Base-by-base conservation (phyloP, 1,140 invertebrate genomes). In the Orius insidiosus region DNA sequence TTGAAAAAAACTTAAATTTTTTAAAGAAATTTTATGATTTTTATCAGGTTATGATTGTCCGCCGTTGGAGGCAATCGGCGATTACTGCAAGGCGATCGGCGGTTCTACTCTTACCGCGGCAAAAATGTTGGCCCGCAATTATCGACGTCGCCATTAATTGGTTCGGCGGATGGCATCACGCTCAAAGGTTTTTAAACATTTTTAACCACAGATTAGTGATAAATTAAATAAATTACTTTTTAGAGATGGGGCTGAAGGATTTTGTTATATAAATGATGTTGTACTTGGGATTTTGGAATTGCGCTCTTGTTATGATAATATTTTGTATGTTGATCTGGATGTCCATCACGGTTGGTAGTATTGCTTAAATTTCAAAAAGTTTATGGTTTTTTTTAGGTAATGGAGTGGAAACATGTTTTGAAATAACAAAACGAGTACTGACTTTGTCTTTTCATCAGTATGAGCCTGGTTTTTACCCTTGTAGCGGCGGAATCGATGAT, bases 111-210 rank as follows among this genome's bases (percentile, higher is more conserved):
- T 86, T 14, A 70, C 72, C 15, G 82, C 79, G 48, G 80, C 79
- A 1, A 68, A 72, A 51, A 61, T 65, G 30, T 59, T 88, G 9
- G 55, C 71, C 11, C 54, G 66, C 34, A 63, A 61, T 7, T 52
- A 65, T 63, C 54, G 55, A 72, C 52, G 63, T 79, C 24, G 75
- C 72, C 13, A 77, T 89, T 9, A 87, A 89, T 61, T 87, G 83
- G 84, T 78, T 67, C 63, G 84, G 85, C 13, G 84, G 83, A 2
- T 88, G 83, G 83, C 84, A 87, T 68, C 84, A 88, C 70, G 81
- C 80, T 13, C 73, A 82, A 56, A 78, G 75, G 78, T 82, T 38
- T 44, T 30, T 15, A 3, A 4, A 9, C 3, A 10, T 36, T 36
- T 36, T n/a, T n/a, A 36, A 36, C 14, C 9, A 15, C n/a, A 49